phyloP scores from a whole-genome alignment of 1,140 invertebrate genomes.

The Heliothis virescens region DNA sequence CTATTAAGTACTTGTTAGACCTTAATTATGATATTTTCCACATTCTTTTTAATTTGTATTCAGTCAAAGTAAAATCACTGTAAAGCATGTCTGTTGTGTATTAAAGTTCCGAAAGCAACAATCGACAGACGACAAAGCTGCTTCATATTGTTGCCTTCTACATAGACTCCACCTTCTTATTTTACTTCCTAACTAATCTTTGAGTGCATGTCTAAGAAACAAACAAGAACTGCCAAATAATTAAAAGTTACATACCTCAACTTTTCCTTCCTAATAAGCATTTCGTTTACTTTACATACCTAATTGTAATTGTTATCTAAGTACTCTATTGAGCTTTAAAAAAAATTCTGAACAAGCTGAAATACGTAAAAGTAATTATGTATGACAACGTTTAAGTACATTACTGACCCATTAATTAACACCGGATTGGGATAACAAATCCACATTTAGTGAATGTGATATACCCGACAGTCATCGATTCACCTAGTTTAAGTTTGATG shows the following conservation, averaged over 20 bases:
- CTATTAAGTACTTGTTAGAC: too few species aligned
- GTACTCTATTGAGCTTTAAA: neutral
- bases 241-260: conserved; percentile 10
- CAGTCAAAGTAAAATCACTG: too few species aligned
- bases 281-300: neutral
- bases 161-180: neutral
- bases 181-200: neutral
- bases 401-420: neutral
- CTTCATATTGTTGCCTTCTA: neutral
- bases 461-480: conserved; percentile 42
- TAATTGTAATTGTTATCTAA: too few species aligned
- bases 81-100: too few species aligned
- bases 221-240: conserved; percentile 1
- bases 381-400: neutral
- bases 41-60: too few species aligned
- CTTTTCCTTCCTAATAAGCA: neutral
- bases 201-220: neutral
- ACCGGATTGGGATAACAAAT: neutral
- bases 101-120: conserved; percentile 16
- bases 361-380: neutral
- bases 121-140: conserved; percentile 11
- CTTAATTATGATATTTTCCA: too few species aligned
- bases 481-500: conserved; percentile 48
- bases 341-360: neutral
- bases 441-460: conserved; percentile 18